Evolutionary conservation across 2,888 invertebrate species (phyloP).

Genomic region (Caenorhabditis sp.): DNA sequence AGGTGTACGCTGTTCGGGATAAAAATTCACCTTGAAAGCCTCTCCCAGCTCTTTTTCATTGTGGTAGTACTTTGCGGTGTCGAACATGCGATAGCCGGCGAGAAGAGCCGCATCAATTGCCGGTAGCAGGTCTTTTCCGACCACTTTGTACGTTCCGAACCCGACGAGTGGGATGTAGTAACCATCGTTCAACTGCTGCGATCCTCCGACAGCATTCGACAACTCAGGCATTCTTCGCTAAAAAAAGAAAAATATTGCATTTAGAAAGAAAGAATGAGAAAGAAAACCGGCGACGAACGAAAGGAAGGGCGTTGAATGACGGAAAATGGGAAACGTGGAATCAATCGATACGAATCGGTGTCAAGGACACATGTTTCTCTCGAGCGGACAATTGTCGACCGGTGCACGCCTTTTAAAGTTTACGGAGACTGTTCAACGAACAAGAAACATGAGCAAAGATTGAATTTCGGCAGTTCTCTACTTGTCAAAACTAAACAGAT

Average conservation of each 20-base stretch:
- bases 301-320: background rate
- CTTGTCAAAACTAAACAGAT: no score
- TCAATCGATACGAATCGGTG: no score
- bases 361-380: no score
- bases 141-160: conserved; percentile 77
- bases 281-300: background rate
- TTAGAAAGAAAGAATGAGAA: background rate
- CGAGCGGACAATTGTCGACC: background rate
- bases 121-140: conserved; percentile 48
- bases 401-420: background rate
- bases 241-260: conserved; percentile 4
- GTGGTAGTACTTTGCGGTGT: conserved; percentile 87
- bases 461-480: no score
- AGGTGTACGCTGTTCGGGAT: no score
- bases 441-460: conserved; percentile 1
- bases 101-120: conserved; percentile 79
- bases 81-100: conserved; percentile 81
- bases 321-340: background rate
- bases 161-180: conserved; percentile 75
- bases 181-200: conserved; percentile 68
- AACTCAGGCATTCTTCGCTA: conserved; percentile 45
- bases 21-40: conserved; percentile 81
- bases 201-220: conserved; percentile 57
- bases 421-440: background rate
- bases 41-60: conserved; percentile 86